Evolutionary conservation across 1,140 invertebrate genomes (phyloP), one percentile per base, ranked within the genome.

Genomic region (Neoseiulus cucumeris): DNA sequence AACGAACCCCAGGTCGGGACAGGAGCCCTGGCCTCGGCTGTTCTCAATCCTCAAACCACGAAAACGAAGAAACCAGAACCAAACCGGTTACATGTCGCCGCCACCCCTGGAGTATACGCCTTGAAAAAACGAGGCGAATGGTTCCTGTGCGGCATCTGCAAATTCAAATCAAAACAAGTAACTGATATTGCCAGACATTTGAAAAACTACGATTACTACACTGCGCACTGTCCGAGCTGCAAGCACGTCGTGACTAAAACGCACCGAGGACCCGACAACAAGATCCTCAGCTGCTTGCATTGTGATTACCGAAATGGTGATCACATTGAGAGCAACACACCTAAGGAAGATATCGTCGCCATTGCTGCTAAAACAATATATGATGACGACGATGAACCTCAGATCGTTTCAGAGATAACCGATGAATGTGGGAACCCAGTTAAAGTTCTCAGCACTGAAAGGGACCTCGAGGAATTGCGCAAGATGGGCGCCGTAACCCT

Each of bases 241-340:
- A 25, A 25, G 51, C 51, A 59, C 51, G 51, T 59, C 4, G 22
- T 59, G 14, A 59, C 51, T 20, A 17, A 25, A 14, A 59, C 51
- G 22, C 51, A 59, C 9, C 51, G 51, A 17, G 51, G 51, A 9
- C 51, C 51, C 17, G 51, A 59, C 33, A 59, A 59, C 22, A 59
- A 59, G 51, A 59, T 59, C 22, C 51, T 59, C 51, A 59, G 51
- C 51, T 59, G 51, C 9, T 25, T 59, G 22, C 51, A 59, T 33
- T 59, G 51, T 9, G 51, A 59, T 25, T 59, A 59, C 22, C 51
- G 51, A 25, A 59, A 59, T 20, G 51, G 51, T 4, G 51, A 59
- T 59, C 51, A 59, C 22, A 29, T 59, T 17, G 51, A 18, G 12
- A 59, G 25, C 25, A 25, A 25, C 9, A 25, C 51, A 5, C 51